These are phyloP conservation scores for Salarias fasciatus DNA, from an alignment of 2,797 vertebrate species.

Conservation along the genomic window DNA sequence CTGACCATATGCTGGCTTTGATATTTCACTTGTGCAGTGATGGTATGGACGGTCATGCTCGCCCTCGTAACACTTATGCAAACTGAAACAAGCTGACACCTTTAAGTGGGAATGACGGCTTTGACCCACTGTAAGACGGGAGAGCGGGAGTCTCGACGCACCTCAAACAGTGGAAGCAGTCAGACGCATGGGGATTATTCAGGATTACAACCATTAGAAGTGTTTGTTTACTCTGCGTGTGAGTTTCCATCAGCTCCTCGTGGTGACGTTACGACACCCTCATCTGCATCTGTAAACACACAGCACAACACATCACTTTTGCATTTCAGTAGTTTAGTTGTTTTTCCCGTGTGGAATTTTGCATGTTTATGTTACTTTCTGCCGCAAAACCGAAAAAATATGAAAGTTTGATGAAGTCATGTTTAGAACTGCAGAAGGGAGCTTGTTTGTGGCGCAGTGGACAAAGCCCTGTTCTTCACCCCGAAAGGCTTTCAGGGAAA, in stretches of 20 bases:
- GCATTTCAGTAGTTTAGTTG: background rate
- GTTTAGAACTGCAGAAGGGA: conserved; percentile 12
- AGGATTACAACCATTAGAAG: conserved; percentile 29
- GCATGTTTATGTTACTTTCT: conserved; percentile 6
- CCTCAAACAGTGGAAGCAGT: conserved; percentile 18
- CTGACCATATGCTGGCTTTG: background rate
- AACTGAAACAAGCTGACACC: too few species aligned
- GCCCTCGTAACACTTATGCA: background rate
- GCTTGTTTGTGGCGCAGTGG: background rate
- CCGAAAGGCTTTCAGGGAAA: background rate
- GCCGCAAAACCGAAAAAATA: conserved; percentile 3
- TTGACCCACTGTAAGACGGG: too few species aligned
- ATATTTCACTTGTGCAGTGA: conserved; percentile 5
- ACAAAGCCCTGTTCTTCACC: background rate
- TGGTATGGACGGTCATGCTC: background rate
- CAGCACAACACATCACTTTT: background rate
- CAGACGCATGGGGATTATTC: conserved; percentile 15
- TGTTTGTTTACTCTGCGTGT: conserved; percentile 43
- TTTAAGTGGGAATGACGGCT: too few species aligned
- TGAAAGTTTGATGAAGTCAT: conserved; percentile 4
- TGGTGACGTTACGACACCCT: conserved; percentile 27
- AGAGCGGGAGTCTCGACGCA: background rate
- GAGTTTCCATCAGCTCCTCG: conserved; percentile 37
- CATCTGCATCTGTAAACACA: conserved; percentile 35
- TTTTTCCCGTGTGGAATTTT: conserved; percentile 11